These are phyloP conservation scores for Morone saxatilis DNA, from an alignment of 2,113 vertebrate genomes.

Conservation along the genomic window DNA sequence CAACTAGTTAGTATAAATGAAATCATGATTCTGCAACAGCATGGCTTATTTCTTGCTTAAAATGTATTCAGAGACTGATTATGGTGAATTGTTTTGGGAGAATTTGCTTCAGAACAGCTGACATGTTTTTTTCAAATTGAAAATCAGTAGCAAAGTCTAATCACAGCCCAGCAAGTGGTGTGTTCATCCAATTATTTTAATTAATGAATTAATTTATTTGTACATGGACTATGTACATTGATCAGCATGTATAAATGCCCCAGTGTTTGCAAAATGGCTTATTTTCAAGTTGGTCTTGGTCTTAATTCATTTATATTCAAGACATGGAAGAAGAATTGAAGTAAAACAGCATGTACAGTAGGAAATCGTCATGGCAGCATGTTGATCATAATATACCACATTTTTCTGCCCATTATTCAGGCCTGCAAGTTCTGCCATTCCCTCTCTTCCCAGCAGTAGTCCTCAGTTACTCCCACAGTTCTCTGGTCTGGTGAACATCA, in stretches of 20 bases:
- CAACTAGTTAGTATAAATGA: neutral
- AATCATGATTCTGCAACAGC: neutral
- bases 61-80: neutral
- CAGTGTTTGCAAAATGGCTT: neutral
- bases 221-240: neutral
- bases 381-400: neutral
- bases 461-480: neutral
- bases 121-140: neutral
- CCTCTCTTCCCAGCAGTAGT: neutral
- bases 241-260: neutral
- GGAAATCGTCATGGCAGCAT: neutral
- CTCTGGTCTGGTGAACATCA: neutral
- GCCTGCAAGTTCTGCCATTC: neutral
- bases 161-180: constrained; percentile 7
- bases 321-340: neutral
- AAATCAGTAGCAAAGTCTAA: constrained; percentile 13
- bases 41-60: neutral
- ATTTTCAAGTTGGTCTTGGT: neutral
- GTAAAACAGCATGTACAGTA: neutral
- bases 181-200: neutral
- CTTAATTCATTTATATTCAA: neutral
- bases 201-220: neutral
- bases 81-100: neutral
- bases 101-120: neutral
- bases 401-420: neutral